Base-by-base conservation (phyloP, 2,113 vertebrate genomes). In the Colinus virginianus region DNA sequence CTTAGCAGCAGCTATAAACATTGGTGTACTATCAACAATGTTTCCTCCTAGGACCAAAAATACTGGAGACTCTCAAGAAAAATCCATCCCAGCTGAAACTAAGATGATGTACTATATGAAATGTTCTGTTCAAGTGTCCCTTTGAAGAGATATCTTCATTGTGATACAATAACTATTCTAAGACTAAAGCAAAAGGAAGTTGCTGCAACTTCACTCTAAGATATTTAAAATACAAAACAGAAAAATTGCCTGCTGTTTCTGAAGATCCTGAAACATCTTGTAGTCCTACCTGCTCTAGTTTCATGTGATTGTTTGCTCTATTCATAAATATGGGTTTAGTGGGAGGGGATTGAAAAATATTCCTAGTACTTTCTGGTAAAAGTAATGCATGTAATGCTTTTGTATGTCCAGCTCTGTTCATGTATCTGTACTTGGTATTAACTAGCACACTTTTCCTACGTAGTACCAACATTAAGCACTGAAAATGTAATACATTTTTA, bases 221-320 rank as follows among this genome's bases (percentile, higher is more conserved):
- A 16, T 11, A 7, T 19, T 8, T 78, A 63, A 86, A 88, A 56
- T 43, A 22, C 64, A 34, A 70, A 86, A 42, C 17, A 53, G 21
- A 45, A 12, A 26, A 70, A 64, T 2, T 28, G 8, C 51, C 5
- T 53, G 25, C 55, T 38, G 2, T 49, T 78, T 7, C 25, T 78
- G 32, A 40, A 81, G 32, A 75, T 34, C 13, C 21, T 68, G 51
- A 75, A 90, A 51, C 1, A 6, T 74, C 23, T 86, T 67, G 42
- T 42, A 43, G 0, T 0, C 21, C 46, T 53, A 4, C 9, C 56
- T 78, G 8, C 28, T 78, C 3, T 12, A 70, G 13, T 18, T 9
- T 51, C 8, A 85, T 51, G 13, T 46, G 3, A 25, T 70, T 78
- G 5, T 63, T 17, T 63, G 36, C 69, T 87, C 26, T 51, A 5